A percentile compares a stretch with the other conserved stretches of the same genome.
These are phyloP conservation scores for Notamacropus eugenii DNA, from an alignment of 2,797 vertebrate species.

Conservation along the genomic window DNA sequence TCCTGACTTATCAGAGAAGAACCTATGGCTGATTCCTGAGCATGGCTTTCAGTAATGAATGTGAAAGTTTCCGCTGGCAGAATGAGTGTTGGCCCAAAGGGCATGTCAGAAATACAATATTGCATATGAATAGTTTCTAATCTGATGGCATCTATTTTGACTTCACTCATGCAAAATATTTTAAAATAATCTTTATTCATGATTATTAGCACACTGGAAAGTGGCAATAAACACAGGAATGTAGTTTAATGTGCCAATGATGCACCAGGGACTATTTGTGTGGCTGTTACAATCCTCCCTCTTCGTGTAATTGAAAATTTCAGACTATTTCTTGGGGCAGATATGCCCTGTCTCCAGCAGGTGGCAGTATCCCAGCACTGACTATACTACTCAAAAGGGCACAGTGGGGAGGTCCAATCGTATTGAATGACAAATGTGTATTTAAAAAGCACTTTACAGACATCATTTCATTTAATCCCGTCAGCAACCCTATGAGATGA, in stretches of 20 bases:
- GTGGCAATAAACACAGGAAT: not conserved
- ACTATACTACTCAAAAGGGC: not conserved
- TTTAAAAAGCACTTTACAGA: not conserved
- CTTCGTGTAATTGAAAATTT: not conserved
- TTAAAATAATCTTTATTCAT: not conserved
- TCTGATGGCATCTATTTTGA: not conserved
- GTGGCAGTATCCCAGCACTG: not conserved
- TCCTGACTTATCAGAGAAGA: not conserved
- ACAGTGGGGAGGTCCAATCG: not conserved
- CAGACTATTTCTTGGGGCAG: not conserved
- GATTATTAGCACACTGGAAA: not conserved
- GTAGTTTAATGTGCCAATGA: not conserved
- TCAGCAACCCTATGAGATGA: no score
- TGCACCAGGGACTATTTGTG: not conserved
- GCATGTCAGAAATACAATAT: not conserved
- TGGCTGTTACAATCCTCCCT: not conserved
- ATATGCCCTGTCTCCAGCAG: not conserved
- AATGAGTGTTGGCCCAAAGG: not conserved
- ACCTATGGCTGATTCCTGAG: not conserved
- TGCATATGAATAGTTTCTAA: not conserved
- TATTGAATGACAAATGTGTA: not conserved
- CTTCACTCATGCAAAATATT: not conserved
- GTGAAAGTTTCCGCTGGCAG: not conserved
- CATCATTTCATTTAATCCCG: no score
- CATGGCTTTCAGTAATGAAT: not conserved